These are phyloP conservation scores for Eurytoma adleriae DNA, from an alignment of 2,888 invertebrate species.

Conservation along the genomic window DNA sequence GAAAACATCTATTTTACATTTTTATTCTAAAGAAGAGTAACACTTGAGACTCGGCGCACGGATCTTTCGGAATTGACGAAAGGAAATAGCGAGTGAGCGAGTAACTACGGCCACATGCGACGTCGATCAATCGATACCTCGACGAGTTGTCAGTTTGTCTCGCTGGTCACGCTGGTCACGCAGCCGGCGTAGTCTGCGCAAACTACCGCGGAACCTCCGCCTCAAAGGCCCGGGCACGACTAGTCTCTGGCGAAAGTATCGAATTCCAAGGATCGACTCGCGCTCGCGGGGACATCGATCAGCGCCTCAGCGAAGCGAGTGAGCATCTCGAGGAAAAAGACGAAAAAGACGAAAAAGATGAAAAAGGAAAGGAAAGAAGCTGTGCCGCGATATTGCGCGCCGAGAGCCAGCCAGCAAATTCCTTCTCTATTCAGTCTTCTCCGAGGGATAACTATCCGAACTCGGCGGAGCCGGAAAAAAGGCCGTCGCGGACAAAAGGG, in stretches of 20 bases:
- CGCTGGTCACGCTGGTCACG: too few species aligned
- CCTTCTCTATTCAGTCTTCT: background rate
- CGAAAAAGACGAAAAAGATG: constrained; percentile 13
- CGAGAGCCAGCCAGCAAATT: background rate
- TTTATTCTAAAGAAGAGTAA: too few species aligned
- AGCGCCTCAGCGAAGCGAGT: constrained; percentile 7
- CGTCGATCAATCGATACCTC: background rate
- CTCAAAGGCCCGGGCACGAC: background rate
- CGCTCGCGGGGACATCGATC: constrained; percentile 39
- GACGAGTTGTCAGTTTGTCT: constrained; percentile 18
- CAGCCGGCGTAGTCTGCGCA: background rate
- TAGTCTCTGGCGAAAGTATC: constrained; percentile 31
- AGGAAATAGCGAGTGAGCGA: too few species aligned
- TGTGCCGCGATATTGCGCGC: background rate
- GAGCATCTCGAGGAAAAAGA: background rate
- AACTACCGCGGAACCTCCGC: background rate
- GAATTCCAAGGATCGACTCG: constrained; percentile 42
- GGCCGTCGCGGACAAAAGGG: background rate
- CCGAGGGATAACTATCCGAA: too few species aligned
- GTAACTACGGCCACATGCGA: too few species aligned
- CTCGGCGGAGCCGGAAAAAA: background rate
- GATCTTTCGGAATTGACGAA: too few species aligned
- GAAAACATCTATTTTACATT: too few species aligned
- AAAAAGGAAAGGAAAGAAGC: constrained; percentile 10
- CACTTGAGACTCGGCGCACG: too few species aligned